phyloP scores from a whole-genome alignment of 2,888 invertebrate genomes.

The Erebia palarica region DNA sequence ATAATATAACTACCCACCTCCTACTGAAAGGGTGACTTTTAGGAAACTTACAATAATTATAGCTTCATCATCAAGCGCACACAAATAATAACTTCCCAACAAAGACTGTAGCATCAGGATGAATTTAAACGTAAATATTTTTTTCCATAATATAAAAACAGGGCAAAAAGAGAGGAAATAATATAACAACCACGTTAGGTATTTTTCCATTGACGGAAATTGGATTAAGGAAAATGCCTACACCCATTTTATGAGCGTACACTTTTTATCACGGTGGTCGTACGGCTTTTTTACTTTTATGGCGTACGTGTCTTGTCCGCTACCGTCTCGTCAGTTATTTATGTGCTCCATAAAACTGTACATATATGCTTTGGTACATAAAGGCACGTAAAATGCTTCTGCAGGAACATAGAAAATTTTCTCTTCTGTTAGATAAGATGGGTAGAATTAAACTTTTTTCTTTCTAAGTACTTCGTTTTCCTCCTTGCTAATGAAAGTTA shows the following conservation, averaged over 20 bases:
- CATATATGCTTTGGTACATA: constrained; percentile 24
- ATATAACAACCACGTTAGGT: not conserved
- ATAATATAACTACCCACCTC: too few relatives aligned
- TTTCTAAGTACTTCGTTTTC: too few relatives aligned
- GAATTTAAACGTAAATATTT: too few relatives aligned
- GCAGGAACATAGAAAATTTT: not conserved
- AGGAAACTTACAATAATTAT: too few relatives aligned
- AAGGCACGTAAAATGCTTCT: constrained; percentile 8
- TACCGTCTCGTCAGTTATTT: constrained; percentile 66
- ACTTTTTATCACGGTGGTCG: constrained; percentile 61
- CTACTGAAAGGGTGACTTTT: too few relatives aligned
- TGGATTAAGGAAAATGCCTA: constrained; percentile 40
- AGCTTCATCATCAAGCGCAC: too few relatives aligned
- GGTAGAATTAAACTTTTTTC: not conserved
- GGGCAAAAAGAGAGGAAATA: too few relatives aligned
- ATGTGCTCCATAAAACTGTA: constrained; percentile 51
- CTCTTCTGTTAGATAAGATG: not conserved
- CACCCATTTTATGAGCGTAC: constrained; percentile 50
- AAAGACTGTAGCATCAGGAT: too few relatives aligned
- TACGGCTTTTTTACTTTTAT: constrained; percentile 71
- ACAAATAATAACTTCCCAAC: too few relatives aligned
- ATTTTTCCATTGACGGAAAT: constrained; percentile 22
- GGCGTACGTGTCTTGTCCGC: constrained; percentile 60
- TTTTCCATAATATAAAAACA: too few relatives aligned
- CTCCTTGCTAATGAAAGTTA: too few relatives aligned